Evolutionary conservation across 1,140 invertebrate species (phyloP), one percentile per base, ranked within the genome.

Genomic region (Leptoteleia sp.): DNA sequence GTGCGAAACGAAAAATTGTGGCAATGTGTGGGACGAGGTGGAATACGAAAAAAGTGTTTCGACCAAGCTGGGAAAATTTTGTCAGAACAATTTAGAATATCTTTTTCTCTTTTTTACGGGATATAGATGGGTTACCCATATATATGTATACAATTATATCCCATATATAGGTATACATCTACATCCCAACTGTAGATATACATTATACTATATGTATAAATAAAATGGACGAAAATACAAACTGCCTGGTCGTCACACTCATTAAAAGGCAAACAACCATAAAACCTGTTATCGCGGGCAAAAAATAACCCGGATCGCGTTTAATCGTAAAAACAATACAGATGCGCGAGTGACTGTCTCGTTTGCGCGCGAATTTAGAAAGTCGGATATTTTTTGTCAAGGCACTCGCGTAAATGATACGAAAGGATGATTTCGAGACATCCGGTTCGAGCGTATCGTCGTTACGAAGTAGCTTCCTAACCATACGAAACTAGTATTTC

Each of bases 351-450:
- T 48, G 59, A 37, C 31, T 55, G 64, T 67, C 64, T 40, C 40
- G n/a, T 12, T 19, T 15, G 40, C 27, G 70, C 59, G 59, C 40
- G 52, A 65, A 65, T 7, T 59, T 75, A 75, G 71, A 75, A 75
- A 75, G 71, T 61, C 57, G 11, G 15, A 8, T 9, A 35, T 61
- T 79, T 76, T 76, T 76, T 68, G 73, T 70, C 40, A 64, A 64
- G 40, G 29, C 29, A 48, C 35, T 79, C 64, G 70, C 68, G 59
- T 65, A 52, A 71, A 72, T 50, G 80, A 76, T 68, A 76, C 70
- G 75, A 72, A 75, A 68, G 79, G 71, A 78, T 76, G 68, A 81
- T 81, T 78, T 71, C 70, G 38, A 50, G 71, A 75, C 47, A 76
- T 76, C 64, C 77, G 70, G 68, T 77, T 73, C 35, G 59, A 65